Percentiles rank a stretch among this genome's conserved stretches.
Evolutionary conservation across 2,888 invertebrate species (phyloP).

Genomic region (Nephrotoma guestfalica): DNA sequence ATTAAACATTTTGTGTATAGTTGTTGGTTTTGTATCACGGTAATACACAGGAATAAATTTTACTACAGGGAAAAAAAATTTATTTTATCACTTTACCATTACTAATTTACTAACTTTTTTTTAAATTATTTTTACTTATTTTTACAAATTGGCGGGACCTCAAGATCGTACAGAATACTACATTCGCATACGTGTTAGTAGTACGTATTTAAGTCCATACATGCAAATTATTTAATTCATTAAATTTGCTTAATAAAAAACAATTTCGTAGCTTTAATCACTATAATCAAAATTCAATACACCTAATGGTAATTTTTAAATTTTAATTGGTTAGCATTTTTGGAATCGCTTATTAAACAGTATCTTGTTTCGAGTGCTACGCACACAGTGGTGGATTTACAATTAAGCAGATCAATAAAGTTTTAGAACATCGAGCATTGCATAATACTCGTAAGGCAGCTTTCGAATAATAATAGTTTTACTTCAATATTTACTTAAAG

Average conservation of each 20-base stretch:
- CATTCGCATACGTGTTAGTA: not conserved
- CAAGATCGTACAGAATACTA: not conserved
- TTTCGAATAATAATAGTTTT: too few relatives aligned
- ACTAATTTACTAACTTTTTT: not conserved
- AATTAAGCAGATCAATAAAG: too few relatives aligned
- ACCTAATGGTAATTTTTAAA: not conserved
- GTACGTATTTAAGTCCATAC: not conserved
- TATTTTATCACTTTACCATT: not conserved
- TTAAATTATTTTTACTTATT: not conserved
- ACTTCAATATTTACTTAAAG: too few relatives aligned
- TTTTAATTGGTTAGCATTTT: not conserved
- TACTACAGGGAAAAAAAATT: not conserved
- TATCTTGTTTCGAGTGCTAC: not conserved
- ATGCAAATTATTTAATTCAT: not conserved
- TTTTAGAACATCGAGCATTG: too few relatives aligned
- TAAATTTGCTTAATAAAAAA: not conserved
- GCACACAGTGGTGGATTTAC: not conserved
- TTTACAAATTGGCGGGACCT: not conserved
- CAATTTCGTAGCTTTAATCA: not conserved
- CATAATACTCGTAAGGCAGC: too few relatives aligned
- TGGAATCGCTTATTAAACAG: not conserved
- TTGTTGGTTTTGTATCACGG: not conserved
- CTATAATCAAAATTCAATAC: not conserved
- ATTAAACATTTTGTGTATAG: not conserved
- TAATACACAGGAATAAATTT: not conserved